phyloP scores from a whole-genome alignment of 1,140 invertebrate species.

The Drosophila trapezifrons region DNA sequence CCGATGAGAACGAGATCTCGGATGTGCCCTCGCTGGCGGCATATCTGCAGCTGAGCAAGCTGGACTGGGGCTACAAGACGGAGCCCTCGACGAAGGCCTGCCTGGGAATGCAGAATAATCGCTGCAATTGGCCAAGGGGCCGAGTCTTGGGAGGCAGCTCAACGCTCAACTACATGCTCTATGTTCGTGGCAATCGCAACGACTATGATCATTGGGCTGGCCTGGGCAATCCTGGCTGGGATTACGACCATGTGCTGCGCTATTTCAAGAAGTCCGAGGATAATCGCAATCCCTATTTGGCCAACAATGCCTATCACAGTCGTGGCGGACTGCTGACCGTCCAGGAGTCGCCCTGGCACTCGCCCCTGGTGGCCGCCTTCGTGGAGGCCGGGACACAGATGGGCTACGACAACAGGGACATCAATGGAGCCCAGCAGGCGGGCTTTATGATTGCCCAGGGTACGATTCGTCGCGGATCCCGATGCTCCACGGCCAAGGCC shows the following conservation, averaged over 20 bases:
- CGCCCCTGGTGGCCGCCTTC: constrained; percentile 91
- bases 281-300: constrained; percentile 92
- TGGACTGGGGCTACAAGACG: constrained; percentile 97
- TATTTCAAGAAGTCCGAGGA: constrained; percentile 96
- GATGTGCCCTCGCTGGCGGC: constrained; percentile 94
- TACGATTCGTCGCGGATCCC: constrained; percentile 92
- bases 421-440: constrained; percentile 92
- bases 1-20: constrained; percentile 95
- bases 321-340: constrained; percentile 91
- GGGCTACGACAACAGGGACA: constrained; percentile 94
- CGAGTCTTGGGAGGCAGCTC: constrained; percentile 95
- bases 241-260: constrained; percentile 93
- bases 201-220: constrained; percentile 97
- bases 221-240: constrained; percentile 94
- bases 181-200: constrained; percentile 90
- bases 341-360: constrained; percentile 93
- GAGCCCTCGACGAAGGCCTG: constrained; percentile 93
- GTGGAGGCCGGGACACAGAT: constrained; percentile 94
- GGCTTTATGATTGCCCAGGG: constrained; percentile 96
- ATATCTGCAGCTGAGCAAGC: constrained; percentile 93
- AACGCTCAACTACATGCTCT: constrained; percentile 97
- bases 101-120: constrained; percentile 89
- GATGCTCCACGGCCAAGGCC: constrained; percentile 96
- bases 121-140: constrained; percentile 93
- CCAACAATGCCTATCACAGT: constrained; percentile 89